phyloP scores from a whole-genome alignment of 2,888 invertebrate species.

The Emmelina monodactyla region DNA sequence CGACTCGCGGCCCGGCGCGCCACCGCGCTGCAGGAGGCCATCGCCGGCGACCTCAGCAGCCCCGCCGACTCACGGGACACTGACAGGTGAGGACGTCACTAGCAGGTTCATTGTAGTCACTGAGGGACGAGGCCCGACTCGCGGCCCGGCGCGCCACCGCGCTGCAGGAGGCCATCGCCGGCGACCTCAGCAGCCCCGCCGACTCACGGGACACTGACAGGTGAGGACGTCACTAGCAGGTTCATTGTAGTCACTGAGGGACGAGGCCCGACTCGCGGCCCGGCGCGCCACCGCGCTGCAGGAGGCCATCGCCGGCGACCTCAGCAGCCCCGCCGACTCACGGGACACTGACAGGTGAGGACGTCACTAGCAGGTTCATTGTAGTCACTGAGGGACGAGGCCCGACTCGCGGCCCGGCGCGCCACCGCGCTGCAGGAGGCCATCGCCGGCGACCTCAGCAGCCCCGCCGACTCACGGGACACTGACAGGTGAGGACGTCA shows the following conservation, averaged over 20 bases:
- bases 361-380: background rate
- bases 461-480: background rate
- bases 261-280: background rate
- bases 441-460: background rate
- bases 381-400: background rate
- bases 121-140: background rate
- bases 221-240: background rate
- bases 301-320: background rate
- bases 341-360: background rate
- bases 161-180: background rate
- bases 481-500: background rate
- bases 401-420: background rate
- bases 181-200: background rate
- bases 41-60: slow-evolving; percentile 84
- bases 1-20: slow-evolving; percentile 88
- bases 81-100: slow-evolving; percentile 59
- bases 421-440: background rate
- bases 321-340: background rate
- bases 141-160: background rate
- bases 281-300: background rate
- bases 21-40: slow-evolving; percentile 90
- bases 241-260: background rate
- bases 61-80: slow-evolving; percentile 66
- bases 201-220: background rate
- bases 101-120: background rate